A percentile compares a stretch with the other conserved stretches of the same genome.
Conservation (phyloP, 2,113 vertebrate species). For the Malurus alboscapulatus region DNA sequence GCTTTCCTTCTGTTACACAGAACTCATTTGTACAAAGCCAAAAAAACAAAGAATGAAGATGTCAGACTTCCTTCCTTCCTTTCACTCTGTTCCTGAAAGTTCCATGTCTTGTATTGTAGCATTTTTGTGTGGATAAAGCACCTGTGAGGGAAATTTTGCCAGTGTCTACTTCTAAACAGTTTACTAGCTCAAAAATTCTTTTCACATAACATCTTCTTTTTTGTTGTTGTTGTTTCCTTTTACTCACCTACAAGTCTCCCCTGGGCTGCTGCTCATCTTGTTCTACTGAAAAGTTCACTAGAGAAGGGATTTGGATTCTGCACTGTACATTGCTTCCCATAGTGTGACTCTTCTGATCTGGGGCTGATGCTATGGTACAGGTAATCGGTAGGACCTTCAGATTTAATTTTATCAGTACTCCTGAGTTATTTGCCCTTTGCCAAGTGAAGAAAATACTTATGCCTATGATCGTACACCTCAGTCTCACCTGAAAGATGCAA, state of each 20-base stretch:
- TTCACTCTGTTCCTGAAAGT: not conserved
- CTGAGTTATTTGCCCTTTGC: not conserved
- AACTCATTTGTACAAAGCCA: conserved; percentile 6
- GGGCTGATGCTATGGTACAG: not conserved
- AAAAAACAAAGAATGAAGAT: not conserved
- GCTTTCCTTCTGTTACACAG: not conserved
- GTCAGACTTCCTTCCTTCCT: not conserved
- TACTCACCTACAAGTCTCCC: not conserved
- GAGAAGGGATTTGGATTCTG: not conserved
- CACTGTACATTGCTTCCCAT: not conserved
- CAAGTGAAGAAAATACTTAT: not conserved
- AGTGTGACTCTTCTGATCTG: rapidly evolving
- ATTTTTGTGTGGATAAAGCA: not conserved
- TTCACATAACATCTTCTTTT: not conserved
- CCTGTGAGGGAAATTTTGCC: not conserved
- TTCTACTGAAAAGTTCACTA: not conserved
- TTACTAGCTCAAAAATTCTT: not conserved
- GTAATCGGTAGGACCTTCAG: not conserved
- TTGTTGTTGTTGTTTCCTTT: not conserved
- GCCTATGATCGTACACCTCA: not conserved
- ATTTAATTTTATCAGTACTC: not conserved
- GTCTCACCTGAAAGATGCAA: not conserved
- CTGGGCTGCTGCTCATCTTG: rapidly evolving
- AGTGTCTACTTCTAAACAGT: not conserved
- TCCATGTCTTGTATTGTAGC: not conserved